These are phyloP conservation scores for Myotis myotis DNA, from an alignment of 2,797 vertebrate genomes.

Conservation along the genomic window DNA sequence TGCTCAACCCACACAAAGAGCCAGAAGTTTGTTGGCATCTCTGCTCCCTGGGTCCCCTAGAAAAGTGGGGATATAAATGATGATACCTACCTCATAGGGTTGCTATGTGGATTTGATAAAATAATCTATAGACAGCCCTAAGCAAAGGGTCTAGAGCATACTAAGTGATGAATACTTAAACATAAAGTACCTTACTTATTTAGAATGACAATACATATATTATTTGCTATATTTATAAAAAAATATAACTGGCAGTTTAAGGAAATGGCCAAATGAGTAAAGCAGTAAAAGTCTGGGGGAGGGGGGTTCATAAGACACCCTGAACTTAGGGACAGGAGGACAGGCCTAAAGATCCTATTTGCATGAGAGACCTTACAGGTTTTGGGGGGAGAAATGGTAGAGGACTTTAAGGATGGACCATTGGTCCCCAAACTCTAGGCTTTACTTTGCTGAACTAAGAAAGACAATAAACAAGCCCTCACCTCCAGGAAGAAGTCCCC, in stretches of 20 bases:
- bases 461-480: neutral
- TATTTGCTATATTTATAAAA: neutral
- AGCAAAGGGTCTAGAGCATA: neutral
- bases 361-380: neutral
- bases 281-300: neutral
- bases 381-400: neutral
- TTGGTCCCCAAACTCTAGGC: neutral
- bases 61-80: neutral
- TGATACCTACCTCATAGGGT: neutral
- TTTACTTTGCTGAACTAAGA: neutral
- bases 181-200: neutral
- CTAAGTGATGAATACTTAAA: neutral
- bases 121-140: neutral
- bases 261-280: neutral
- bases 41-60: neutral
- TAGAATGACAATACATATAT: neutral
- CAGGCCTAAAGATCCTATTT: neutral
- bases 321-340: neutral
- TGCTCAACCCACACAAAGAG: neutral
- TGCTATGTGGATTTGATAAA: neutral
- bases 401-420: neutral
- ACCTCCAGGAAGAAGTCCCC: neutral
- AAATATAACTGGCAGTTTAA: neutral
- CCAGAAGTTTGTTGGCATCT: neutral
- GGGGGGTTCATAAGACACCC: neutral